Conservation (phyloP, 2,888 invertebrate species). For the Scaptomyza tumidula region DNA sequence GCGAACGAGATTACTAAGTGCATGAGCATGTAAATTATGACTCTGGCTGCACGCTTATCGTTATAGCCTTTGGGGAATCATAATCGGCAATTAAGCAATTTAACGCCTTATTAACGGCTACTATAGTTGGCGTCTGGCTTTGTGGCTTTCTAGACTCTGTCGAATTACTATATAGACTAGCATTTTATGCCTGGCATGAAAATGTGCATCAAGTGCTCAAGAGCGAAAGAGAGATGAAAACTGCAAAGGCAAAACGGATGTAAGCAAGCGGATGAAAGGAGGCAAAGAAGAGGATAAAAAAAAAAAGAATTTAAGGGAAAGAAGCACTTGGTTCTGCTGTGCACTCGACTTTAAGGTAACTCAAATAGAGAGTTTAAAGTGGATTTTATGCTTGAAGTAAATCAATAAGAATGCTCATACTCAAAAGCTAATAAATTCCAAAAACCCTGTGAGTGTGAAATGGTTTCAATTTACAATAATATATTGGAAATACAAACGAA, state of each 20-base stretch:
- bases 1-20: conserved; percentile 5
- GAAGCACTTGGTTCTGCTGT: not conserved
- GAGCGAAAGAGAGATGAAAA: not conserved
- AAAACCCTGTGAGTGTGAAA: not conserved
- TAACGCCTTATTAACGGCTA: conserved; percentile 73
- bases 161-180: not conserved
- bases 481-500: conserved; percentile 1
- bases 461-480: not conserved
- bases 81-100: conserved; percentile 72
- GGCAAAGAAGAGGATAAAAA: not conserved
- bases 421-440: conserved; percentile 35
- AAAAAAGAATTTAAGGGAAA: not conserved
- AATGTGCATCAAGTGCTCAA: conserved; percentile 21
- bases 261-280: not conserved
- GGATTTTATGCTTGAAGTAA: conserved; percentile 36
- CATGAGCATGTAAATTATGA: conserved; percentile 35
- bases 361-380: conserved; percentile 17
- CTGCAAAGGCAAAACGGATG: not conserved
- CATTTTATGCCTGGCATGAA: conserved; percentile 1
- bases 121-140: conserved; percentile 13
- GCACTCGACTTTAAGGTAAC: conserved; percentile 23
- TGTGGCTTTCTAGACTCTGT: conserved; percentile 6
- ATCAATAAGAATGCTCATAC: conserved; percentile 26
- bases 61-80: conserved; percentile 22
- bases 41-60: conserved; percentile 10